Evolutionary conservation across 2,797 vertebrate species (phyloP), one percentile per base, ranked within the genome.

Genomic region (Sebastiscus tertius): DNA sequence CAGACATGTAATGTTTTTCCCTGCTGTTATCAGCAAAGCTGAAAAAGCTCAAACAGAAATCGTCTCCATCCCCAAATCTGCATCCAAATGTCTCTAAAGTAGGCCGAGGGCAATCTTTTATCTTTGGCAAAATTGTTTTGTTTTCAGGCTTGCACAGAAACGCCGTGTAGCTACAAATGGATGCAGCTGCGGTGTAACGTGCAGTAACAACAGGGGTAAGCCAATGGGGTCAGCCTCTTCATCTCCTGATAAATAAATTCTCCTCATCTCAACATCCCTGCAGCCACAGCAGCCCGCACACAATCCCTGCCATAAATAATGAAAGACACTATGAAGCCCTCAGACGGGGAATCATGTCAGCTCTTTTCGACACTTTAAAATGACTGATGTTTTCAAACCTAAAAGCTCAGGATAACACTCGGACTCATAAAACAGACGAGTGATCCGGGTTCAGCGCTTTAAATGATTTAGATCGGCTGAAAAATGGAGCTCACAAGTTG

Each of bases 301-400:
- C 79, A 75, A 55, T 79, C 68, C 52, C 65, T 11, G 36, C 58
- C 88, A 67, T 90, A 72, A 92, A 90, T 85, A 82, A 88, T 80
- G 42, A 75, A 89, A 64, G 42, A 66, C 52, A 71, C 80, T 59
- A 81, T 64, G 58, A 83, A 87, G 83, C 65, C 67, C n/a, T 69
- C 72, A 46, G 63, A 73, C 1, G 12, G n/a, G 62, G 75, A 75
- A 42, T 70, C 27, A 3, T 55, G 73, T 84, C 73, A 14, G 72
- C 77, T 77, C 69, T 14, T 81, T 86, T 64, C 11, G 4, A 70
- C 68, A 69, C 62, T 68, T 73, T 67, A 61, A 63, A 73, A 73
- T 49, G 63, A 86, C 49, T 6, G 77, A 77, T 66, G 75, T 33
- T 73, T 46, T 66, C 39, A 13, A 71, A 71, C 6, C 3, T 52